These are phyloP conservation scores for Olivierus martensii DNA, from an alignment of 1,140 invertebrate genomes.

Conservation along the genomic window DNA sequence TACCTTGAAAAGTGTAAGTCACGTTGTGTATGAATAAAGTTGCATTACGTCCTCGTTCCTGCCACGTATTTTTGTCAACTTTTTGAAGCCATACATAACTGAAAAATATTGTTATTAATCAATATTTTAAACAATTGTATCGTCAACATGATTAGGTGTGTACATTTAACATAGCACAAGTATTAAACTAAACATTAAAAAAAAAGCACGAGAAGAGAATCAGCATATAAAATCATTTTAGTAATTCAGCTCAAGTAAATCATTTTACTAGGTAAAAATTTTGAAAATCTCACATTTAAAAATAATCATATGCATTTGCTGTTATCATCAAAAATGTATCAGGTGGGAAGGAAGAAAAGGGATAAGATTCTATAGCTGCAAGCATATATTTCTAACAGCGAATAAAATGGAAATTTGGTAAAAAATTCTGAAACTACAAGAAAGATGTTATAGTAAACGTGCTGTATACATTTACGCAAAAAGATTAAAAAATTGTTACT, in stretches of 20 bases:
- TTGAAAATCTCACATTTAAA: too few relatives aligned
- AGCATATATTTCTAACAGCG: neutral
- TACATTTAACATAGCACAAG: neutral
- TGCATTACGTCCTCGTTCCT: constrained; percentile 16
- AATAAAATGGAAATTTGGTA: too few relatives aligned
- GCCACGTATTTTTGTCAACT: constrained; percentile 14
- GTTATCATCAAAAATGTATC: too few relatives aligned
- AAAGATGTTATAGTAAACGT: neutral
- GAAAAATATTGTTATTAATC: neutral
- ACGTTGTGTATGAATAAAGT: constrained; percentile 18
- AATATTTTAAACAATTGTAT: too few relatives aligned
- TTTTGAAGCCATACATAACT: constrained; percentile 18
- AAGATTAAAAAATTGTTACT: neutral
- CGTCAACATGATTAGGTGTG: too few relatives aligned
- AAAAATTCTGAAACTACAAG: too few relatives aligned
- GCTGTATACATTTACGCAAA: neutral
- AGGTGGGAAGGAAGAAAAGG: neutral
- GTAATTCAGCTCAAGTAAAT: too few relatives aligned
- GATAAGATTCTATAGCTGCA: neutral
- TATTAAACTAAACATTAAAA: neutral
- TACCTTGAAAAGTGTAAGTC: constrained; percentile 18
- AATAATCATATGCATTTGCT: too few relatives aligned
- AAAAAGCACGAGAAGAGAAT: too few relatives aligned
- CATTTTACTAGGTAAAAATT: too few relatives aligned
- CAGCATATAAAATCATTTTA: too few relatives aligned